phyloP scores from a whole-genome alignment of 2,888 invertebrate species.

The Busseola fusca region DNA sequence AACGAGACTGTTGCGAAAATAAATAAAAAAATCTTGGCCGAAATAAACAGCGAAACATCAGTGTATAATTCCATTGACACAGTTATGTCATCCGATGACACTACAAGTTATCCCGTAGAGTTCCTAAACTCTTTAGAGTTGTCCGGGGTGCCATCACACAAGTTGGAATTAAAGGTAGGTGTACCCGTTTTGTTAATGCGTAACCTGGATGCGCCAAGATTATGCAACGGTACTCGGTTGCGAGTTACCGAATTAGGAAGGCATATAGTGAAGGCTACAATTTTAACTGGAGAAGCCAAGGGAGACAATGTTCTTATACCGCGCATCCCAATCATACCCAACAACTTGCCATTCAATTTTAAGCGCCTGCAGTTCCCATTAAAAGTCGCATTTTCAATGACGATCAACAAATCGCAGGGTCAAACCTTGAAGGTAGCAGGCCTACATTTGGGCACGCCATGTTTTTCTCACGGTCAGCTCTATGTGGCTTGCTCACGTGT shows the following conservation, averaged over 20 bases:
- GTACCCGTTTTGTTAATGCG: constrained; percentile 6
- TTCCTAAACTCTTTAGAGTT: not conserved
- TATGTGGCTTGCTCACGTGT: not conserved
- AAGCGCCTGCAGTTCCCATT: constrained; percentile 8
- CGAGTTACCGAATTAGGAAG: constrained; percentile 1
- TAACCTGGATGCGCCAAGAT: constrained; percentile 6
- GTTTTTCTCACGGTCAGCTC: constrained; percentile 3
- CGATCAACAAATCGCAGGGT: not conserved
- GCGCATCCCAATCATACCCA: not conserved
- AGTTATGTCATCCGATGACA: not conserved
- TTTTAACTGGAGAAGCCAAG: not conserved
- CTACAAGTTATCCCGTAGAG: not conserved
- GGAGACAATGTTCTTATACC: not conserved
- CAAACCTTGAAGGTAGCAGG: not conserved
- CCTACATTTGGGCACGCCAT: not conserved
- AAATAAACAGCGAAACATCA: not conserved
- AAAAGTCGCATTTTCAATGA: not conserved
- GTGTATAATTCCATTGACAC: not conserved
- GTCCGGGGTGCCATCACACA: not conserved
- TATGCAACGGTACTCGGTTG: not conserved
- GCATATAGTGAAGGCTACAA: constrained; percentile 1
- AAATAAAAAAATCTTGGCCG: not conserved
- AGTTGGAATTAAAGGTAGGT: not conserved
- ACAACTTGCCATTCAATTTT: not conserved
- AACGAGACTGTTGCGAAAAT: constrained; percentile 1